Evolutionary conservation across 2,888 invertebrate genomes (phyloP), one percentile per base, ranked within the genome.

Genomic region (Creontiades dilutus): DNA sequence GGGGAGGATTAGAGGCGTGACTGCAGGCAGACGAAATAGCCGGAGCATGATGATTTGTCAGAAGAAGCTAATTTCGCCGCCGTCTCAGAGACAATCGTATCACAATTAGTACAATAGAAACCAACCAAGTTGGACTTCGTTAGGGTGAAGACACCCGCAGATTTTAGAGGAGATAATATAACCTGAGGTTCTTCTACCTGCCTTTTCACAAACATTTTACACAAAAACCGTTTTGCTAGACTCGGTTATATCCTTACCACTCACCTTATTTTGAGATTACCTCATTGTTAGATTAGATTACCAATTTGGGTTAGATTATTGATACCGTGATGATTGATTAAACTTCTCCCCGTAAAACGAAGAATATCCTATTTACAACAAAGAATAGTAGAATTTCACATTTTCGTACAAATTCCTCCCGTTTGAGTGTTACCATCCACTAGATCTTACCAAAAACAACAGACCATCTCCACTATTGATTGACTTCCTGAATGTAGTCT

Each of bases 91-190:
- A 61, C 61, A 61, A 61, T 61, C 61, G n/a, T 19, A 61, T 61
- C n/a, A 61, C 61, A 61, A 61, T 61, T 61, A 61, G 19, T 16
- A n/a, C 61, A 9, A 61, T 61, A n/a, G 61, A 61, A 61, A 52
- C 52, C 52, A 52, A 52, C 4, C 52, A 2, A 61, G 61, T 61
- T 61, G 61, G 61, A 61, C 61, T 61, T 61, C 61, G 61, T 61
- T 61, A 61, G 61, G 61, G 61, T 9, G 61, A 61, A 61, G 61
- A 61, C 61, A 61, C 61, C 61, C 61, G n/a, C 61, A n/a, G 61
- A 61, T 61, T 61, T 61, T 11, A 61, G 61, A 61, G 61, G 61
- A 61, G 61, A 61, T 61, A 19, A 61, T 61, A 61, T 61, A 2
- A 61, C n/a, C 61, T 61, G 61, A n/a, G n/a, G 19, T 2, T 19